phyloP scores from a whole-genome alignment of 23 tunicate species.

The Trididemnum clinides region DNA sequence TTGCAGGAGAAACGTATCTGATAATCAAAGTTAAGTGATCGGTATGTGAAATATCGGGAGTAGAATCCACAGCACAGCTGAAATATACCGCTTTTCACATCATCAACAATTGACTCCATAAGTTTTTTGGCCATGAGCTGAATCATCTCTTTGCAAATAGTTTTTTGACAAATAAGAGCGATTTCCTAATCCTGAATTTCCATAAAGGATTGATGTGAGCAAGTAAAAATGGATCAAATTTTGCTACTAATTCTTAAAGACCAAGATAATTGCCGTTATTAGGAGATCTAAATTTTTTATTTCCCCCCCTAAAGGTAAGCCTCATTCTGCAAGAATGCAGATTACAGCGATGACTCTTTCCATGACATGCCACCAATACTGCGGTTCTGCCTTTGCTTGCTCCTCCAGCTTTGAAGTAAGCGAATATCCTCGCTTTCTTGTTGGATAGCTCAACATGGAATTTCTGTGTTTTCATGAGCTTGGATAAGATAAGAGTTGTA shows the following conservation, averaged over 20 bases:
- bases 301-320: not conserved
- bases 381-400: not conserved
- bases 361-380: no score
- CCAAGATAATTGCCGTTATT: not conserved
- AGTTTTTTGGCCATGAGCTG: no score
- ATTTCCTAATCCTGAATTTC: constrained; percentile 7
- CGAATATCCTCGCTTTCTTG: not conserved
- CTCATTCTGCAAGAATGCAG: constrained; percentile 4
- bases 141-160: no score
- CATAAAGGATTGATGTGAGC: not conserved
- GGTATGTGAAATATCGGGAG: no score
- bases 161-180: not conserved
- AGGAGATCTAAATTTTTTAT: not conserved
- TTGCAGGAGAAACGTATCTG: no score
- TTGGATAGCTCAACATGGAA: not conserved
- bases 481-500: constrained; percentile 1
- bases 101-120: no score
- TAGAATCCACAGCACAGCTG: no score
- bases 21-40: no score
- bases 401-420: no score
- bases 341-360: not conserved
- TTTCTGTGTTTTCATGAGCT: constrained; percentile 6
- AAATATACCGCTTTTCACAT: no score
- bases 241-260: not conserved
- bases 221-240: no score